A percentile compares a stretch with the other conserved stretches of the same genome.
phyloP scores from a whole-genome alignment of 2,888 invertebrate genomes.

The Cerastis leucographa region DNA sequence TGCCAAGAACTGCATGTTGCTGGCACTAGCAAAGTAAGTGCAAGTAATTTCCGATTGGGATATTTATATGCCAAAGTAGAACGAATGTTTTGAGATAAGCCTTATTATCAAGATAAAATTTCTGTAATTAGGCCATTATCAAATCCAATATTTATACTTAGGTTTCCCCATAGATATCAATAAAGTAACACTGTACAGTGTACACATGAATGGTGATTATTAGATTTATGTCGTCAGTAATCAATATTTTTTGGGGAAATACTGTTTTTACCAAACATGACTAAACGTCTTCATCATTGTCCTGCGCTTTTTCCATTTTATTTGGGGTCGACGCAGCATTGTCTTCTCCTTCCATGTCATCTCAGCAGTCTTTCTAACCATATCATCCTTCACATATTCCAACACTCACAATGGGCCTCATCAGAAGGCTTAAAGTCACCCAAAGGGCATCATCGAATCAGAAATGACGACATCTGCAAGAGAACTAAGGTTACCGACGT shows the following conservation, averaged over 20 bases:
- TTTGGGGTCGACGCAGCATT: no score
- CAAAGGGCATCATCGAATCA: no score
- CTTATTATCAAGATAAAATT: neutral
- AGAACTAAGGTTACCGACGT: no score
- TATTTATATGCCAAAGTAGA: slow-evolving; percentile 2
- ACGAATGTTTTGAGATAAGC: neutral
- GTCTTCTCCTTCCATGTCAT: no score
- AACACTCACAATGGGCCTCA: no score
- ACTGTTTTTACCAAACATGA: neutral
- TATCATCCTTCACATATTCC: no score
- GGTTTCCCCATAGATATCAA: neutral
- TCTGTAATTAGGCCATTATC: neutral
- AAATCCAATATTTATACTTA: neutral
- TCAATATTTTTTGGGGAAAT: neutral
- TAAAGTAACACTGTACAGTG: neutral
- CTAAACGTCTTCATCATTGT: no score
- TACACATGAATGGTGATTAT: neutral
- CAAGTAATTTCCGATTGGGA: neutral
- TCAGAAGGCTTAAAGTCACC: no score
- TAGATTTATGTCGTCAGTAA: neutral
- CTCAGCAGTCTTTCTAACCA: no score
- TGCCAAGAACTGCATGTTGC: no score
- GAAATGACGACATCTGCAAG: no score
- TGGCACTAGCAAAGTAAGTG: neutral
- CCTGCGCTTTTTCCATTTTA: no score